Percentiles rank a stretch among this genome's conserved stretches.
Evolutionary conservation across 2,888 invertebrate genomes (phyloP).

Genomic region (Limnephilus rhombicus): DNA sequence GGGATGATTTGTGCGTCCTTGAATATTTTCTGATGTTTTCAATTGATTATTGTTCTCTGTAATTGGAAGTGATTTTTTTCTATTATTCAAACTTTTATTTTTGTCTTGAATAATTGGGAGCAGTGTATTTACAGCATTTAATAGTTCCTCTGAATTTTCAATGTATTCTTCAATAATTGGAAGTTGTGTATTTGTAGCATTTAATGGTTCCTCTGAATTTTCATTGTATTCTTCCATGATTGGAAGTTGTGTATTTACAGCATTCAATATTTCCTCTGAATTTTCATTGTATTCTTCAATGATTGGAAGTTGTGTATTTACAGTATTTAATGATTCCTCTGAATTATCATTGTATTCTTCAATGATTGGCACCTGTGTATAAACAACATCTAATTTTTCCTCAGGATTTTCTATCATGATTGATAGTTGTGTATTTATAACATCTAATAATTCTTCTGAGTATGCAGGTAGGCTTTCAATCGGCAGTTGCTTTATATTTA

Average conservation of each 20-base stretch:
- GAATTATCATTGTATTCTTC: not conserved
- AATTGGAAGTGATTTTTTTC: not conserved
- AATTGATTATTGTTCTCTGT: not conserved
- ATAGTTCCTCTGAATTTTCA: too few relatives aligned
- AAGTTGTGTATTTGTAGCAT: not conserved
- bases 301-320: too few relatives aligned
- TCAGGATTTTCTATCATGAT: not conserved
- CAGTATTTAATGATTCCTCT: not conserved
- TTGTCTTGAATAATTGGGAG: too few relatives aligned
- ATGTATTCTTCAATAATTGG: not conserved
- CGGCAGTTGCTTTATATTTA: not conserved
- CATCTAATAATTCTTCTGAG: not conserved
- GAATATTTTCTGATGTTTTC: not conserved
- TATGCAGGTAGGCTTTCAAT: not conserved
- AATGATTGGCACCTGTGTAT: not conserved
- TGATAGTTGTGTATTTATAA: not conserved
- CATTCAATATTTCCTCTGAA: too few relatives aligned
- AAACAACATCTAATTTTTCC: not conserved
- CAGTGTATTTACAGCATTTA: too few relatives aligned
- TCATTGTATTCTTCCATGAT: too few relatives aligned
- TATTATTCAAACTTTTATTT: too few relatives aligned
- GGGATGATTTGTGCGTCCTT: not conserved
- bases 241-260: too few relatives aligned
- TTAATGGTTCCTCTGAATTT: too few relatives aligned
- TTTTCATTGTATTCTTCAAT: too few relatives aligned